Conservation (phyloP, 2,888 invertebrate genomes). For the Drosophila cyrtoloma region DNA sequence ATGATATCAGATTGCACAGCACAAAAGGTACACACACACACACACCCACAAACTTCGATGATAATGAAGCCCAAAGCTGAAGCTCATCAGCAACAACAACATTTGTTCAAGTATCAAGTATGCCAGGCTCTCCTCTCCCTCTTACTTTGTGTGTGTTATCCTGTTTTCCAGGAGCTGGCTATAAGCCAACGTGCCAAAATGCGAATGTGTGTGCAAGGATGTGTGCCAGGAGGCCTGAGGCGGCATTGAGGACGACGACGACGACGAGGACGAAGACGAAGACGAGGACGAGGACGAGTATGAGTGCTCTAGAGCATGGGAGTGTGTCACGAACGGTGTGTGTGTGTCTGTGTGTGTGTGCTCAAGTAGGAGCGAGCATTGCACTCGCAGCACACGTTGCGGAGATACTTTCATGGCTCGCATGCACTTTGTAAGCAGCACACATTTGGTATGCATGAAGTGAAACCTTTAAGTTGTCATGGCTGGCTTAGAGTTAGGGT, state of each 20-base stretch:
- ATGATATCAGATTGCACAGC: conserved; percentile 74
- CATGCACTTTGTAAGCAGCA: conserved; percentile 45
- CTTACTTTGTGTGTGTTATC: conserved; percentile 54
- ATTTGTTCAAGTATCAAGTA: conserved; percentile 64
- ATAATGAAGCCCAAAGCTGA: conserved; percentile 63
- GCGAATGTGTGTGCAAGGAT: conserved; percentile 34
- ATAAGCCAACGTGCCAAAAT: conserved; percentile 67
- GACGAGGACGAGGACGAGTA: conserved; percentile 12
- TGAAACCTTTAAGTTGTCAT: conserved; percentile 75
- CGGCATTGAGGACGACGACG: conserved; percentile 26
- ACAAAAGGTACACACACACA: conserved; percentile 46
- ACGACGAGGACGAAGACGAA: conserved; percentile 8
- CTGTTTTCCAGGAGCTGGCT: conserved; percentile 55
- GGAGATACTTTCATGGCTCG: conserved; percentile 44
- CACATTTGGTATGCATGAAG: conserved; percentile 72
- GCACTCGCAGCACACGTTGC: conserved; percentile 61
- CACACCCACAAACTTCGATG: conserved; percentile 11
- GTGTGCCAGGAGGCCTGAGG: conserved; percentile 52
- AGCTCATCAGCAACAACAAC: conserved; percentile 60
- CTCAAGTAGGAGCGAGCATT: conserved; percentile 80
- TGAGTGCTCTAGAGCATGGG: conserved; percentile 44
- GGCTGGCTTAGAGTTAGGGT: conserved; percentile 48
- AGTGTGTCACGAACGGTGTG: conserved; percentile 81
- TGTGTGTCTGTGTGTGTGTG: conserved; percentile 55
- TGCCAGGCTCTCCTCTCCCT: neutral